These are phyloP conservation scores for Ophioninae sp. DNA, from an alignment of 2,888 invertebrate species.

Conservation along the genomic window DNA sequence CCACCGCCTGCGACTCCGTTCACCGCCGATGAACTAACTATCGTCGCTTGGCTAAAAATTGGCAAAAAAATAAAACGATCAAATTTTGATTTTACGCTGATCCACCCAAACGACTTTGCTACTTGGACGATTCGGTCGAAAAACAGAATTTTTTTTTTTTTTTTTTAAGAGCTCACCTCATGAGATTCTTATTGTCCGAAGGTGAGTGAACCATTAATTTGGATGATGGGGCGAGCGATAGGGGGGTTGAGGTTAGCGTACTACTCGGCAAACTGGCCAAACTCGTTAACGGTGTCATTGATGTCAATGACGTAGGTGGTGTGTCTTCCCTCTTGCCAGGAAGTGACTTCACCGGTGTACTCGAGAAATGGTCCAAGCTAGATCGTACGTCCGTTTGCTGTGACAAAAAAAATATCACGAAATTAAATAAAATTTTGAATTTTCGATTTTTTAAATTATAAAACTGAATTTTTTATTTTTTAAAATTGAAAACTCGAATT, in stretches of 20 bases:
- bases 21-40: slow-evolving; percentile 82
- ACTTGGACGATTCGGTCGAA: too few species aligned
- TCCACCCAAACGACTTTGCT: too few species aligned
- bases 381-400: slow-evolving; percentile 80
- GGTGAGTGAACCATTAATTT: slow-evolving; percentile 76
- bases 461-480: too few species aligned
- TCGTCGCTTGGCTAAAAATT: slow-evolving; percentile 83
- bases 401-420: slow-evolving; percentile 41
- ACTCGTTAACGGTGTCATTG: slow-evolving; percentile 79
- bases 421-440: neutral
- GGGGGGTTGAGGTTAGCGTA: slow-evolving; percentile 78
- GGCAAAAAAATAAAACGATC: slow-evolving; percentile 8
- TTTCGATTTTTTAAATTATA: too few species aligned
- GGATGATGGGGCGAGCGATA: slow-evolving; percentile 78
- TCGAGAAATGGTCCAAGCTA: slow-evolving; percentile 79
- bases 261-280: slow-evolving; percentile 79
- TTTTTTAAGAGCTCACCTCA: slow-evolving; percentile 74
- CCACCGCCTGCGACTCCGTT: slow-evolving; percentile 80
- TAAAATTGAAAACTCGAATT: too few species aligned
- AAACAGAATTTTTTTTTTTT: too few species aligned
- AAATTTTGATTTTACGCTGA: too few species aligned
- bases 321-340: slow-evolving; percentile 80
- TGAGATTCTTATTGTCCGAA: slow-evolving; percentile 78
- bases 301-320: slow-evolving; percentile 78
- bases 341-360: slow-evolving; percentile 79